Evolutionary conservation across 2,797 vertebrate genomes (phyloP).

Genomic region (Ataeniobius toweri): DNA sequence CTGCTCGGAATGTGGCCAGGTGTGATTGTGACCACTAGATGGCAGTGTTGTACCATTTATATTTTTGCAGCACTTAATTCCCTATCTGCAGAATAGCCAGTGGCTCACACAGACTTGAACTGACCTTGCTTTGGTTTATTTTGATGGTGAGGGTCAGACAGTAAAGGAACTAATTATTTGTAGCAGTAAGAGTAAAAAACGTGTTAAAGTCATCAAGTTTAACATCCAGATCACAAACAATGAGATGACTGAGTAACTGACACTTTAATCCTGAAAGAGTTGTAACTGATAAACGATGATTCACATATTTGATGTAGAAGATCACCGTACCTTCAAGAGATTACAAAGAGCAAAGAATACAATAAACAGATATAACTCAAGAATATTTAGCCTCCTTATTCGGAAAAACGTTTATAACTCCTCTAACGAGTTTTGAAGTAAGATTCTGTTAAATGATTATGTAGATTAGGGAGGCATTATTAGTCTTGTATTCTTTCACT

Average conservation of each 20-base stretch:
- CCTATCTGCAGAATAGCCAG: slow-evolving; percentile 8
- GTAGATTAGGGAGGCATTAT: not conserved
- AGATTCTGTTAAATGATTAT: not conserved
- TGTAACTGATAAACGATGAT: slow-evolving; percentile 2
- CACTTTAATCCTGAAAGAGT: slow-evolving; percentile 6
- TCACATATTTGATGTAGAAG: not conserved
- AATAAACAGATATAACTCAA: not conserved
- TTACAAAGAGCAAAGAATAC: not conserved
- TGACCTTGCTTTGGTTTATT: slow-evolving; percentile 36
- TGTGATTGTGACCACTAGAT: slow-evolving; percentile 58
- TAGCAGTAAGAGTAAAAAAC: slow-evolving; percentile 45
- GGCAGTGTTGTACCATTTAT: slow-evolving; percentile 60
- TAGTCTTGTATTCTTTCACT: not conserved
- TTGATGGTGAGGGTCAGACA: slow-evolving; percentile 43
- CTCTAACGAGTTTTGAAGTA: not conserved
- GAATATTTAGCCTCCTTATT: not conserved
- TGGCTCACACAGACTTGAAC: slow-evolving; percentile 24
- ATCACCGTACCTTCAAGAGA: not conserved
- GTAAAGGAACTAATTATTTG: slow-evolving; percentile 41
- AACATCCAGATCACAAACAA: slow-evolving; percentile 31
- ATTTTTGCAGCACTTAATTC: not conserved
- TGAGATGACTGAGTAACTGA: slow-evolving; percentile 41
- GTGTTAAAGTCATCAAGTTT: slow-evolving; percentile 9
- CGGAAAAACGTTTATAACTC: too few relatives aligned
- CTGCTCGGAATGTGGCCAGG: not conserved